phyloP scores from a whole-genome alignment of 2,113 vertebrate genomes.

The Herpetotheres cachinnans region DNA sequence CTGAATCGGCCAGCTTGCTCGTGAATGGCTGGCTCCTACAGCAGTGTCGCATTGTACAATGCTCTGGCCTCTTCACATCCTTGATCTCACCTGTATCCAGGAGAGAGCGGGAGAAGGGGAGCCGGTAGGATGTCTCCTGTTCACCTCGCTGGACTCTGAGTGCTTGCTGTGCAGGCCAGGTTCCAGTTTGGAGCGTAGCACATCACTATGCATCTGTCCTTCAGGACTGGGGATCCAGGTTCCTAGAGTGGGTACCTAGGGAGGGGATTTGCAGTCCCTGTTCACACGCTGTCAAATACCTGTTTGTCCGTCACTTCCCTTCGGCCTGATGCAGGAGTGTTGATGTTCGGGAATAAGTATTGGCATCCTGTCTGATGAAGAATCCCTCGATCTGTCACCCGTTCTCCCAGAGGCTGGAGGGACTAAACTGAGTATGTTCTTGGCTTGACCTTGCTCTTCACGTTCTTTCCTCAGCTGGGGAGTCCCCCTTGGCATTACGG shows the following conservation, averaged over 20 bases:
- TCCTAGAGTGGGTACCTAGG: background rate
- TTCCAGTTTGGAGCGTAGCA: background rate
- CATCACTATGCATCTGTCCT: background rate
- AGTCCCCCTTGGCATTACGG: slow-evolving; percentile 85
- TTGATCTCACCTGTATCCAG: background rate
- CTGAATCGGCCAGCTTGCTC: background rate
- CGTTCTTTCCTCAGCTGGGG: slow-evolving; percentile 82
- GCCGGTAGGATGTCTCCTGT: background rate
- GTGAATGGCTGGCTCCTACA: background rate
- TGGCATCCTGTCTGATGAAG: background rate
- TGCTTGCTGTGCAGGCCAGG: background rate
- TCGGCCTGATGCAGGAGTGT: background rate
- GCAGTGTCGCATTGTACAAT: accelerated
- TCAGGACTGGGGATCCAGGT: background rate
- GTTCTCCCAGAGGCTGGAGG: background rate
- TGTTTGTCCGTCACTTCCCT: background rate
- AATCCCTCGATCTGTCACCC: background rate
- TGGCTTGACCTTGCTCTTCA: background rate
- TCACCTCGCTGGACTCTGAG: background rate
- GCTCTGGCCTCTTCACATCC: background rate
- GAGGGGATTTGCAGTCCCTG: background rate
- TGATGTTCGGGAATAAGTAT: accelerated
- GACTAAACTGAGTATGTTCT: background rate
- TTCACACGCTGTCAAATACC: accelerated
- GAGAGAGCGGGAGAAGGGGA: background rate